Evolutionary conservation across 2,888 invertebrate species (phyloP), one percentile per base, ranked within the genome.

Genomic region (Chelonus formosanus): DNA sequence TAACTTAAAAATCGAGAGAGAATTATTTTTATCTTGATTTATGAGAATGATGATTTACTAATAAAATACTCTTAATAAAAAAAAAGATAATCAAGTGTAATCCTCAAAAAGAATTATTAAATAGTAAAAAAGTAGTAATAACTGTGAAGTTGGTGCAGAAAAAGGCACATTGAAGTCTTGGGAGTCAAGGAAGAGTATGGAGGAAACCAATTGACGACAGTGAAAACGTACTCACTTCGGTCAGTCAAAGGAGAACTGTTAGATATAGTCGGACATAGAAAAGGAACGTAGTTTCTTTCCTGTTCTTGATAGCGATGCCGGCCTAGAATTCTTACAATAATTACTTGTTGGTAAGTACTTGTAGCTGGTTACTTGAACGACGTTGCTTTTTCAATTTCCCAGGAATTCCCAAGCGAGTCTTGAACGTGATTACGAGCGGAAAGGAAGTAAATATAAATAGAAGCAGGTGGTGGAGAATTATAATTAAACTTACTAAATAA

Each of bases 261-360:
- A 67, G 71, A 68, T 73, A 65, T 67, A 69, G 71, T 71, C 71
- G 67, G 61, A 61, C 64, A 65, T 59, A 65, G 65, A 52, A 62
- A 47, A 67, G 67, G 58, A 60, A 54, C 34, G 43, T 8, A 20
- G 20, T 52, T n/a, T n/a, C 8, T 35, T 6, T 5, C n/a, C 43
- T 6, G 40, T 40, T 40, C 52, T 34, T n/a, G 52, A 44, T 52
- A 44, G 52, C 48, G 50, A 50, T 34, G 44, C n/a, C 20, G 44
- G 52, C 61, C 59, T 50, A 50, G 67, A 56, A 58, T 67, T 64
- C 66, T 65, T 47, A 63, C 68, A 63, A 69, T 70, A 71, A 72
- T 70, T 71, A 65, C 63, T 69, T 60, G 65, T 60, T 58, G 58
- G 63, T 66, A 67, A 62, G 66, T 67, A 67, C 62, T 62, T 67